A percentile compares a stretch with the other conserved stretches of the same genome.
These are phyloP conservation scores for Trochalopteron elliotii DNA, from an alignment of 2,113 vertebrate species.

Conservation along the genomic window DNA sequence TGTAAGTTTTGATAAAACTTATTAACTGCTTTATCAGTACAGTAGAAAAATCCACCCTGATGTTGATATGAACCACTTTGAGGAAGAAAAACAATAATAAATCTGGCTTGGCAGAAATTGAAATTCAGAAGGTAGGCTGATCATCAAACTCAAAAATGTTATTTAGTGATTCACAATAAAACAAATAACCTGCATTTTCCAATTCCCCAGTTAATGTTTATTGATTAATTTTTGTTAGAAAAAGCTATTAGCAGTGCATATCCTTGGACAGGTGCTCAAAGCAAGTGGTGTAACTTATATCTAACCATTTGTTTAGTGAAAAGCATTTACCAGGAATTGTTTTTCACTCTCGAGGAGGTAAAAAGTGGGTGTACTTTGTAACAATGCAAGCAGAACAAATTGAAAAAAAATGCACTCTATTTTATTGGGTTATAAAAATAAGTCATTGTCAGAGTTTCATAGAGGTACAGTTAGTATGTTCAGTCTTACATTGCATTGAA, in stretches of 20 bases:
- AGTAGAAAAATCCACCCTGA: background rate
- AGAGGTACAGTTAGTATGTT: background rate
- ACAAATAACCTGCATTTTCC: background rate
- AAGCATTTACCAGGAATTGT: background rate
- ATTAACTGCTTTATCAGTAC: background rate
- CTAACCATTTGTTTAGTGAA: background rate
- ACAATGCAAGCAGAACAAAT: constrained; percentile 12
- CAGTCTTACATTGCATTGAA: background rate
- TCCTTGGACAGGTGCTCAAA: constrained; percentile 15
- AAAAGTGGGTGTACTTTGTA: background rate
- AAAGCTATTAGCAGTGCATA: background rate
- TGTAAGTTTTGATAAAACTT: background rate
- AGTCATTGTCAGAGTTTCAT: background rate
- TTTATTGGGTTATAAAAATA: constrained; percentile 20
- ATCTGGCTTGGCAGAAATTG: background rate
- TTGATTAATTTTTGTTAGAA: constrained; percentile 11
- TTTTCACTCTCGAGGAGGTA: background rate
- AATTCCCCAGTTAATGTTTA: constrained; percentile 4
- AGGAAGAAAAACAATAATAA: background rate
- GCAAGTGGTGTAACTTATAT: background rate
- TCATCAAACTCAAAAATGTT: background rate
- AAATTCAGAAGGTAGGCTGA: background rate
- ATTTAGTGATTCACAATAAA: constrained; percentile 7
- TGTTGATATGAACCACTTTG: background rate
- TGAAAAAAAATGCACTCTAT: background rate